Conservation (phyloP, 2,113 vertebrate genomes). For the Pimephales promelas region DNA sequence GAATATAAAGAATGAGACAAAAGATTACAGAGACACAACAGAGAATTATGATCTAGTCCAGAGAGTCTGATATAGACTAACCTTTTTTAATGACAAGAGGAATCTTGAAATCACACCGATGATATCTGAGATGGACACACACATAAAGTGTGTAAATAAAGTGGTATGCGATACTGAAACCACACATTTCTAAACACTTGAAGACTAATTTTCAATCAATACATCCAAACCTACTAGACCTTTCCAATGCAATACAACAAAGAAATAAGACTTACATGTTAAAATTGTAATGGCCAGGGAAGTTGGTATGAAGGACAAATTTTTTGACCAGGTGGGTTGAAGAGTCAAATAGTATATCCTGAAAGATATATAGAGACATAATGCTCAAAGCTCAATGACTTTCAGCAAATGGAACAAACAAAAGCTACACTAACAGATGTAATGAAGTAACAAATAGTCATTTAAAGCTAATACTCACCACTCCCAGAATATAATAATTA, state of each 20-base stretch:
- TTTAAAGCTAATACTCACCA: slow-evolving; percentile 81
- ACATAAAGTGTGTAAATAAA: neutral
- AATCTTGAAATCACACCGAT: slow-evolving; percentile 99
- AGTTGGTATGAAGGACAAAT: slow-evolving; percentile 98
- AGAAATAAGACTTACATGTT: slow-evolving; percentile 86
- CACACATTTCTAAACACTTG: slow-evolving; percentile 2
- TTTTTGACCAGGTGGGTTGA: slow-evolving; percentile 97
- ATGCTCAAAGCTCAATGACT: neutral
- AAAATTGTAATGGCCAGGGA: slow-evolving; percentile 98
- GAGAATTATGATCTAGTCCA: neutral
- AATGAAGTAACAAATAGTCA: neutral
- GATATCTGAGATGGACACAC: slow-evolving; percentile 83
- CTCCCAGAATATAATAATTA: slow-evolving; percentile 97
- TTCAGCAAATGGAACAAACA: neutral
- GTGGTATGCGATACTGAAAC: neutral
- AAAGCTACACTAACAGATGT: neutral
- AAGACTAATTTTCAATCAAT: slow-evolving; percentile 14
- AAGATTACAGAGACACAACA: neutral
- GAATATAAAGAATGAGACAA: neutral
- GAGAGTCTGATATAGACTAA: slow-evolving; percentile 64
- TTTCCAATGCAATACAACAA: neutral
- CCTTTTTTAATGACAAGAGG: slow-evolving; percentile 92
- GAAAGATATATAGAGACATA: slow-evolving; percentile 30
- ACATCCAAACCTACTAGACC: neutral
- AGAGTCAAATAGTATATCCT: slow-evolving; percentile 98